These are phyloP conservation scores for Operophtera brumata DNA, from an alignment of 2,888 invertebrate species.

Conservation along the genomic window DNA sequence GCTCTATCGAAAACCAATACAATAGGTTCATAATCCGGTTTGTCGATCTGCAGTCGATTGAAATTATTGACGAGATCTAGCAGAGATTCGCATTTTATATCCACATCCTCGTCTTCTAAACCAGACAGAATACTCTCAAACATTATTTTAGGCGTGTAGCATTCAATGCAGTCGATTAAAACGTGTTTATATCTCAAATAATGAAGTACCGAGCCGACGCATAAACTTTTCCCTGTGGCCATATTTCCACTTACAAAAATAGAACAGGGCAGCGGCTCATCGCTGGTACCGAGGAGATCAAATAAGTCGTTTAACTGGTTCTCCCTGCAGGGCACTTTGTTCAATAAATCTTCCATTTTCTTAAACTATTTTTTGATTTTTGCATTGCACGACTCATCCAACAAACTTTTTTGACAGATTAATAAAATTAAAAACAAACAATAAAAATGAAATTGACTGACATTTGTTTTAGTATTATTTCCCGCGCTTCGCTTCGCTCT, in stretches of 20 bases:
- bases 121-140: slow-evolving; percentile 87
- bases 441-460: slow-evolving; percentile 22
- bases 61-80: slow-evolving; percentile 83
- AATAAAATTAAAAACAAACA: too few species aligned
- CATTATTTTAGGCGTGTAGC: slow-evolving; percentile 87
- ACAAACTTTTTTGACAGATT: slow-evolving; percentile 18
- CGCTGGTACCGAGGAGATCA: slow-evolving; percentile 74
- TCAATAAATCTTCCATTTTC: slow-evolving; percentile 75
- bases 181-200: slow-evolving; percentile 81
- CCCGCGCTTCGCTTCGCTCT: slow-evolving; percentile 1
- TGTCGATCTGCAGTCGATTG: slow-evolving; percentile 49
- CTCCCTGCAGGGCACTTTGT: slow-evolving; percentile 74
- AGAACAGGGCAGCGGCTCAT: slow-evolving; percentile 84
- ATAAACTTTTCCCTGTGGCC: slow-evolving; percentile 90
- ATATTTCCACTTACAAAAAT: slow-evolving; percentile 91
- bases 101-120: slow-evolving; percentile 66
- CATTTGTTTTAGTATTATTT: slow-evolving; percentile 38
- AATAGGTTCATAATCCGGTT: slow-evolving; percentile 65
- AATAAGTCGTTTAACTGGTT: slow-evolving; percentile 71
- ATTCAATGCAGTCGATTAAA: slow-evolving; percentile 90
- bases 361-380: slow-evolving; percentile 27
- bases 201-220: slow-evolving; percentile 82
- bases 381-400: slow-evolving; percentile 7
- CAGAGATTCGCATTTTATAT: slow-evolving; percentile 83
- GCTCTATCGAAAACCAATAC: slow-evolving; percentile 90